Conservation (phyloP, 1,140 invertebrate genomes). For the Archivesica marissinica region DNA sequence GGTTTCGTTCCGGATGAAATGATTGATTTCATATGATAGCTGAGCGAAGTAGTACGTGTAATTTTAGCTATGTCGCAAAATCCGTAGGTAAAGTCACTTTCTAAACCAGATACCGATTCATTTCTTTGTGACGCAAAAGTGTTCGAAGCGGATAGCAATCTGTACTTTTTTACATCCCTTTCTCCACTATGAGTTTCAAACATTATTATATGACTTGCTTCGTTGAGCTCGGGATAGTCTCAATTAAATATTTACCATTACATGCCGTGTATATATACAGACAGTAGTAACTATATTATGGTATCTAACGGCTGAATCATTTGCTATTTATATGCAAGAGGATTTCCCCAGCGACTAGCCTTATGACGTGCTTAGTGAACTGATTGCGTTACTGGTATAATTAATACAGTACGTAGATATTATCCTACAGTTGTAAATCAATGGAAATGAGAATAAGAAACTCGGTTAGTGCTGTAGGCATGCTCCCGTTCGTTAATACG, state of each 20-base stretch:
- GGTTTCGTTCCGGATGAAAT: background rate
- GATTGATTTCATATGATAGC: background rate
- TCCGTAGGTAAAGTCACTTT: background rate
- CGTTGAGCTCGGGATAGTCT: too few relatives aligned
- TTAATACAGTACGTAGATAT: background rate
- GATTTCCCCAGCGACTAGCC: background rate
- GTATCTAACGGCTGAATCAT: constrained; percentile 11
- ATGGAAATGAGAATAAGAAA: background rate
- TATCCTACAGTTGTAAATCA: background rate
- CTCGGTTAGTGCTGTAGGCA: constrained; percentile 5
- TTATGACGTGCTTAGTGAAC: background rate
- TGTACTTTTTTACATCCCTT: background rate
- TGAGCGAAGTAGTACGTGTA: background rate
- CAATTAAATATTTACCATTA: too few relatives aligned
- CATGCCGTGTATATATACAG: background rate
- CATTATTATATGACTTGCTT: too few relatives aligned
- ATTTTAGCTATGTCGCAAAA: background rate
- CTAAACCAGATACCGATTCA: background rate
- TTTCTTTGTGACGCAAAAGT: background rate
- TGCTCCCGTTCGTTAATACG: too few relatives aligned
- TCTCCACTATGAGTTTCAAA: background rate
- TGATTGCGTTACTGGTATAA: background rate
- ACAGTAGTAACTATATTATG: constrained; percentile 1
- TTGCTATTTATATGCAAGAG: background rate
- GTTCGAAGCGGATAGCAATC: background rate